These are phyloP conservation scores for Cryptus viduatorius DNA, from an alignment of 2,888 invertebrate species.

Conservation along the genomic window DNA sequence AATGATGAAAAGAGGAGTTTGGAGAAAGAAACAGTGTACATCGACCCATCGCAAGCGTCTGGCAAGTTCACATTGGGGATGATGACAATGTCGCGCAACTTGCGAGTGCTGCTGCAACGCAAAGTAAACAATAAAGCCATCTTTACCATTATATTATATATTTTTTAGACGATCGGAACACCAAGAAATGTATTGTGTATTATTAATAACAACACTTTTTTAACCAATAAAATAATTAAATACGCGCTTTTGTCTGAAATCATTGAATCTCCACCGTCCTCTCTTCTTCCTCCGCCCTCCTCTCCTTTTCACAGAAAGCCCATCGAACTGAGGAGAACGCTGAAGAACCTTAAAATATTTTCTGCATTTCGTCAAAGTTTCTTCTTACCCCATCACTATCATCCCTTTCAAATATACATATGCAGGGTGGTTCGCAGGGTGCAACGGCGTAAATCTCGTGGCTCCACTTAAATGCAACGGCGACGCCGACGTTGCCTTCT, in stretches of 20 bases:
- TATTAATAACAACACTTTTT: neutral
- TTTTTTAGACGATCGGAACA: too few species aligned
- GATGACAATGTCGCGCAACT: constrained; percentile 43
- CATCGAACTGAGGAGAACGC: neutral
- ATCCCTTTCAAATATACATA: neutral
- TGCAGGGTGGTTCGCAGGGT: constrained; percentile 28
- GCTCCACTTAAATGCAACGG: constrained; percentile 48
- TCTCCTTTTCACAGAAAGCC: too few species aligned
- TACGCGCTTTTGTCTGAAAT: neutral
- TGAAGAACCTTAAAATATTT: neutral
- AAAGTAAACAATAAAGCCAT: neutral
- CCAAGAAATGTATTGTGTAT: neutral
- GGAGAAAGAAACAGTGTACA: constrained; percentile 3
- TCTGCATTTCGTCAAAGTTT: neutral
- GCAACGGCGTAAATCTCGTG: constrained; percentile 58
- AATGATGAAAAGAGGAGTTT: constrained; percentile 10
- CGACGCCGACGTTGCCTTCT: constrained; percentile 3
- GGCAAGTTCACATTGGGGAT: constrained; percentile 30
- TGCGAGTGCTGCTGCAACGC: constrained; percentile 2
- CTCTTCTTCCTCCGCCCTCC: neutral
- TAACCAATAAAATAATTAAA: too few species aligned
- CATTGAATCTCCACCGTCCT: neutral
- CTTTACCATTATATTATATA: too few species aligned
- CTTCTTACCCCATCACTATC: neutral
- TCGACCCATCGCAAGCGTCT: constrained; percentile 24